phyloP scores from a whole-genome alignment of 2,113 vertebrate genomes.

The Sciurus niger region DNA sequence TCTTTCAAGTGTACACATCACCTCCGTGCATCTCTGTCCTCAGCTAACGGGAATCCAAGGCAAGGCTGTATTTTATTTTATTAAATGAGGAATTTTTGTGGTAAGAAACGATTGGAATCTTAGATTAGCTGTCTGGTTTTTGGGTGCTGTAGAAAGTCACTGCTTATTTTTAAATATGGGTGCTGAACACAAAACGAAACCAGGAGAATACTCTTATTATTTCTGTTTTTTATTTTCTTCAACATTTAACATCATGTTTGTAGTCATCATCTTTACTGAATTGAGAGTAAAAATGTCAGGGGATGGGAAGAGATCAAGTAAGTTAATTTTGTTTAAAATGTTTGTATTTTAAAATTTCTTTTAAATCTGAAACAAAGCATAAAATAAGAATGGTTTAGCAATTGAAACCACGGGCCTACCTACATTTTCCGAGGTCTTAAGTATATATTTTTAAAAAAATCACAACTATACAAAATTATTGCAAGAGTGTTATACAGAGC shows the following conservation, averaged over 20 bases:
- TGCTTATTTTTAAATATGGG: background rate
- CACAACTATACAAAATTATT: background rate
- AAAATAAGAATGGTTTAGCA: background rate
- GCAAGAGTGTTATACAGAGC: background rate
- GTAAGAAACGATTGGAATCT: background rate
- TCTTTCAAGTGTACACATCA: background rate
- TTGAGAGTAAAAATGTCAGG: background rate
- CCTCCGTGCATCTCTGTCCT: background rate
- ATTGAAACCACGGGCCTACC: background rate
- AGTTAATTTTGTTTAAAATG: constrained; percentile 37
- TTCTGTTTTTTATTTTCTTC: background rate
- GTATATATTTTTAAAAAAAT: background rate
- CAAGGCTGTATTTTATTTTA: background rate
- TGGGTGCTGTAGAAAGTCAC: background rate
- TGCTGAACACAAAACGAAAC: background rate
- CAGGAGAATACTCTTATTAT: background rate
- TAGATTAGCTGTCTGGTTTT: background rate
- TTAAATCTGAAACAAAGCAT: constrained; percentile 43
- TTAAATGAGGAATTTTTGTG: background rate
- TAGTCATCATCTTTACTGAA: background rate
- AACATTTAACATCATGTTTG: background rate
- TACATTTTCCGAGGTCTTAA: constrained; percentile 1
- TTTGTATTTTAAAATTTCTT: constrained; percentile 21
- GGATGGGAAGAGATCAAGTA: background rate
- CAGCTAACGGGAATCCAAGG: background rate